A percentile compares a stretch with the other conserved stretches of the same genome.
These are phyloP conservation scores for Nysson spinosus DNA, from an alignment of 2,888 invertebrate genomes.

Conservation along the genomic window DNA sequence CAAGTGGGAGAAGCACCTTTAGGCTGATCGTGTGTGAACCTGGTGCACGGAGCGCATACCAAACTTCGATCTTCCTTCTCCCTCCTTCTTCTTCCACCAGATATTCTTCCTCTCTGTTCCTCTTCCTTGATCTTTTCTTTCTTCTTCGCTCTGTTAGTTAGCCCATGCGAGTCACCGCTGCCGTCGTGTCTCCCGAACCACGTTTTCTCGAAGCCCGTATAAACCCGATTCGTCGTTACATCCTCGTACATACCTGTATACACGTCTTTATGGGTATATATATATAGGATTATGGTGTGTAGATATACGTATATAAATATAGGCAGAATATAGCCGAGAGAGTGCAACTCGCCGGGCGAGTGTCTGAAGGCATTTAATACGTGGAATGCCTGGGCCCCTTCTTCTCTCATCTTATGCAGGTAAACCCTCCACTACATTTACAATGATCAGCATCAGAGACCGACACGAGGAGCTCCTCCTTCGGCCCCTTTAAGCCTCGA, in stretches of 20 bases:
- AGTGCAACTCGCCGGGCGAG: slow-evolving; percentile 8
- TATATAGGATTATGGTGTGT: too few species aligned
- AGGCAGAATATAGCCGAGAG: slow-evolving; percentile 6
- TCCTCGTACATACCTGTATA: background rate
- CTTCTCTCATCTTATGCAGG: slow-evolving; percentile 58
- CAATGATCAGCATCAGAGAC: slow-evolving; percentile 26
- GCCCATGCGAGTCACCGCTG: slow-evolving; percentile 31
- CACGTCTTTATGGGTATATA: background rate
- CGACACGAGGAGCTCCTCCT: slow-evolving; percentile 38
- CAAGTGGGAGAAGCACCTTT: slow-evolving; percentile 22
- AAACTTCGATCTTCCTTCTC: slow-evolving; percentile 49
- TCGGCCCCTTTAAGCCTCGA: slow-evolving; percentile 24
- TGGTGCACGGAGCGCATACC: slow-evolving; percentile 73
- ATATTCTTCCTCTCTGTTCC: slow-evolving; percentile 10
- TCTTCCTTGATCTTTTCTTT: slow-evolving; percentile 5
- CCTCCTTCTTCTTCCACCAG: background rate
- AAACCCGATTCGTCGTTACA: slow-evolving; percentile 25
- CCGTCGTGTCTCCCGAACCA: slow-evolving; percentile 47
- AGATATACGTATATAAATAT: slow-evolving; percentile 1
- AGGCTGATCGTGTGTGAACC: slow-evolving; percentile 71
- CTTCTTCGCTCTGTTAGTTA: slow-evolving; percentile 30
- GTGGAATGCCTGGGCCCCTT: slow-evolving; percentile 55
- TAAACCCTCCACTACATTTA: slow-evolving; percentile 48
- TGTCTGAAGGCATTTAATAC: slow-evolving; percentile 63
- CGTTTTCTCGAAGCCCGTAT: slow-evolving; percentile 30